Evolutionary conservation across 2,888 invertebrate species (phyloP), one percentile per base, ranked within the genome.

Genomic region (Ceratothoa steindachneri): DNA sequence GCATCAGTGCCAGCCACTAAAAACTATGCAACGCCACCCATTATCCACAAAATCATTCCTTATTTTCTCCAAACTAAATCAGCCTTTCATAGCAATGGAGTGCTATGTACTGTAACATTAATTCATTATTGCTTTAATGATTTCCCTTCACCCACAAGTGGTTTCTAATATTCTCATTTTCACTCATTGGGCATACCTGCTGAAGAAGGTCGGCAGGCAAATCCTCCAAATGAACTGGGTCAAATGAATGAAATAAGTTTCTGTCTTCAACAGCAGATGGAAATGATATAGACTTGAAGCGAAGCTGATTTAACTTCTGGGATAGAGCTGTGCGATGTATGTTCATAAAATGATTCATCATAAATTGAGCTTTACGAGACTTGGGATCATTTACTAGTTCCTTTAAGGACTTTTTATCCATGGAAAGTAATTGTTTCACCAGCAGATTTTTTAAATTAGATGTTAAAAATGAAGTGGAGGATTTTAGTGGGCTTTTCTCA

Each of bases 391-490:
- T 74, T 15, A 79, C 79, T 27, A 79, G 31, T 31, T 79, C 79
- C 76, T 77, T 69, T n/a, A 77, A 53, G 7, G 75, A 75, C 28
- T 79, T 76, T 68, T 79, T 79, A 71, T 79, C 79, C 79, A 79
- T 79, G 0, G 72, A 72, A 31, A 79, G 76, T 12, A 79, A 70
- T 30, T 79, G 76, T 53, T 76, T 76, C 15, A 79, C 69, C 67
- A 78, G 67, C 29, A 78, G 60, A 52, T 71, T 73, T 27, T 68
- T 75, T 24, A 78, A 30, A 31, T 71, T 75, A 22, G 75, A 73
- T 53, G 71, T 73, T 22, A 28, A 27, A 31, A 30, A 28, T 19
- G 28, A 9, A 30, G 30, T 29, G 22, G n/a, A n/a, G 7, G 24
- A 28, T 5, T 53, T 60, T 12, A 71, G 65, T 19, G 67, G 55